Conservation (phyloP, 2,888 invertebrate genomes). For the Thymelicus sylvestris region DNA sequence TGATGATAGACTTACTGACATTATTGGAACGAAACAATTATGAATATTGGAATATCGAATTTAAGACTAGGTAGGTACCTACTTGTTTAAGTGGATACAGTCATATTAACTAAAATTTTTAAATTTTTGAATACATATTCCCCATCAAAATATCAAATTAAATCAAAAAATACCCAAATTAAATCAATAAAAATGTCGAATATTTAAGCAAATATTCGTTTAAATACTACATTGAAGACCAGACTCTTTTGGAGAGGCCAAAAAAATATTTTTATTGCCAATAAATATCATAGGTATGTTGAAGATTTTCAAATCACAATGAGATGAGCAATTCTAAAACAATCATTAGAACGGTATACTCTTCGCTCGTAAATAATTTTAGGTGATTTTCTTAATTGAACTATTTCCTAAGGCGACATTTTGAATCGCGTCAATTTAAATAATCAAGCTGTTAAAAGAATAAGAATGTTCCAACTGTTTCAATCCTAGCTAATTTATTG, state of each 20-base stretch:
- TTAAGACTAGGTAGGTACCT: too few species aligned
- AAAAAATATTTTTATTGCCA: constrained; percentile 1
- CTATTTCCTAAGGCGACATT: constrained; percentile 11
- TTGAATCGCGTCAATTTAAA: constrained; percentile 19
- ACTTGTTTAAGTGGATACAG: too few species aligned
- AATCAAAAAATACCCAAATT: background rate
- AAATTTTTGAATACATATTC: too few species aligned
- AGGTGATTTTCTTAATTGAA: constrained; percentile 21
- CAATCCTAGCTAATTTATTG: constrained; percentile 17
- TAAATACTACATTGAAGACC: background rate
- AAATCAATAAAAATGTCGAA: background rate
- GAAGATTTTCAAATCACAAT: background rate
- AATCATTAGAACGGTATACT: constrained; percentile 13
- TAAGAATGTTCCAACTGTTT: constrained; percentile 21
- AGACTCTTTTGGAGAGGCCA: background rate
- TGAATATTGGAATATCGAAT: too few species aligned
- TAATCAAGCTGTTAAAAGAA: constrained; percentile 9
- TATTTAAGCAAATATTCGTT: too few species aligned
- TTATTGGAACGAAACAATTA: background rate
- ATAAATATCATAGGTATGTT: background rate
- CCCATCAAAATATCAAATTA: too few species aligned
- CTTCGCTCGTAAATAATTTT: constrained; percentile 30
- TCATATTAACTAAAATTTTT: too few species aligned
- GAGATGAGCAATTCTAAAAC: constrained; percentile 13
- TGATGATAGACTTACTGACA: background rate